These are phyloP conservation scores for Halocynthia aurantium DNA, from an alignment of 23 tunicate genomes.

Conservation along the genomic window DNA sequence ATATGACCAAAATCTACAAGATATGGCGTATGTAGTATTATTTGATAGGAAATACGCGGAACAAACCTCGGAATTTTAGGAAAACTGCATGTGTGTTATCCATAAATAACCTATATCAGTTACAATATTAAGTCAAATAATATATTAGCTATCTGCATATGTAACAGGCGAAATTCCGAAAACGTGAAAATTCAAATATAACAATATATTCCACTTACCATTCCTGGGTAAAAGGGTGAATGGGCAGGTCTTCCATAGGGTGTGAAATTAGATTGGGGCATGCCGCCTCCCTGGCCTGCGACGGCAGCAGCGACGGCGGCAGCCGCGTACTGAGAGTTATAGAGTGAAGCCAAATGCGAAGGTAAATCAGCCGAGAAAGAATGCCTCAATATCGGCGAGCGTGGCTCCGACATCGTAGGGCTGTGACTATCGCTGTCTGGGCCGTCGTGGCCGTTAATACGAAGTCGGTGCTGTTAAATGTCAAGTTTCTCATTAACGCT, in stretches of 20 bases:
- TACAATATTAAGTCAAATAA: too few relatives aligned
- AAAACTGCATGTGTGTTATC: too few relatives aligned
- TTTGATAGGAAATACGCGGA: too few relatives aligned
- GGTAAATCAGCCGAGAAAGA: constrained; percentile 13
- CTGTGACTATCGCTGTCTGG: constrained; percentile 7
- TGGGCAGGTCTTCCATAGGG: constrained; percentile 14
- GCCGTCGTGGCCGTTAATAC: not conserved
- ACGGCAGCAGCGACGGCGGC: constrained; percentile 28
- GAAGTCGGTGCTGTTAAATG: not conserved
- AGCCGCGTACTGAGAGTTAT: constrained; percentile 25
- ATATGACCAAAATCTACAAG: too few relatives aligned
- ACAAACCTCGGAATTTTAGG: too few relatives aligned
- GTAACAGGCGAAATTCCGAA: too few relatives aligned
- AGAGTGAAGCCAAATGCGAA: constrained; percentile 15
- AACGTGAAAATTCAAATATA: too few relatives aligned
- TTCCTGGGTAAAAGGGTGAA: constrained; percentile 15
- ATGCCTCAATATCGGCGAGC: constrained; percentile 17
- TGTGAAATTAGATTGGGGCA: constrained; percentile 1
- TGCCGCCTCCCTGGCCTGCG: constrained; percentile 16
- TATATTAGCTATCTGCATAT: too few relatives aligned
- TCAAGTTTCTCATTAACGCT: too few relatives aligned
- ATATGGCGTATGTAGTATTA: too few relatives aligned
- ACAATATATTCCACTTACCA: constrained; percentile 6
- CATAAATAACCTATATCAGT: too few relatives aligned
- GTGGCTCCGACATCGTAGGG: constrained; percentile 23